Percentiles rank a stretch among this genome's conserved stretches.
Evolutionary conservation across 37 sponge, comb jelly and placozoan genomes (phyloP).

Genomic region (Haliclona indistincta): DNA sequence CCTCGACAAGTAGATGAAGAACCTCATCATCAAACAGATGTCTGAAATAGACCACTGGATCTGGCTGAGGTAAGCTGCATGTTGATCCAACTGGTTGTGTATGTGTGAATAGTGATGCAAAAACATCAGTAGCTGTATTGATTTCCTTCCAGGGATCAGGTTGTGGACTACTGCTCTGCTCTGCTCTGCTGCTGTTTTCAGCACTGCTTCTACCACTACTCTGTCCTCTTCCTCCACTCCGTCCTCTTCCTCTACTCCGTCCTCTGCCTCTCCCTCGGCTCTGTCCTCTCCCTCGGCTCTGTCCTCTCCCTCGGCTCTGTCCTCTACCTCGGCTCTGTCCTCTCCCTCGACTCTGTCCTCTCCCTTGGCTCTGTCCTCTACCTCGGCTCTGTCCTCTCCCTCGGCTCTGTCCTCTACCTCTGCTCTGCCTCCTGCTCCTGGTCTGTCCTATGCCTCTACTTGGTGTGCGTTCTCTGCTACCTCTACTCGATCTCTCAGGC

Average conservation of each 20-base stretch:
- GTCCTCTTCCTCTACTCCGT: too few species aligned
- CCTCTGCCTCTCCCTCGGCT: too few species aligned
- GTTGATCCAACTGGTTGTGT: background rate
- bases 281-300: too few species aligned
- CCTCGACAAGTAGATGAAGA: background rate
- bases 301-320: too few species aligned
- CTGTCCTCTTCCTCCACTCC: too few species aligned
- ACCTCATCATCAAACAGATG: background rate
- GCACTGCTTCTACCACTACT: background rate
- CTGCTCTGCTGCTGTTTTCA: background rate
- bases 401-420: too few species aligned
- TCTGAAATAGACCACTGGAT: background rate
- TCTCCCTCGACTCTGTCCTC: too few species aligned
- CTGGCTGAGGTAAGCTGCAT: background rate
- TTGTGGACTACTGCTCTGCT: background rate
- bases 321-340: too few species aligned
- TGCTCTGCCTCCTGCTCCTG: background rate
- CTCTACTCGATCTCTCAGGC: background rate
- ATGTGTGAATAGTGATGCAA: background rate
- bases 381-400: too few species aligned
- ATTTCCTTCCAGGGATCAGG: background rate
- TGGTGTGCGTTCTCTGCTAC: background rate
- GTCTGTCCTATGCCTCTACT: background rate
- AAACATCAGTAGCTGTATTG: background rate
- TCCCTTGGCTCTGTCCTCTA: too few species aligned